phyloP scores from a whole-genome alignment of 2,888 invertebrate genomes.

The Temnothorax unifasciatus region DNA sequence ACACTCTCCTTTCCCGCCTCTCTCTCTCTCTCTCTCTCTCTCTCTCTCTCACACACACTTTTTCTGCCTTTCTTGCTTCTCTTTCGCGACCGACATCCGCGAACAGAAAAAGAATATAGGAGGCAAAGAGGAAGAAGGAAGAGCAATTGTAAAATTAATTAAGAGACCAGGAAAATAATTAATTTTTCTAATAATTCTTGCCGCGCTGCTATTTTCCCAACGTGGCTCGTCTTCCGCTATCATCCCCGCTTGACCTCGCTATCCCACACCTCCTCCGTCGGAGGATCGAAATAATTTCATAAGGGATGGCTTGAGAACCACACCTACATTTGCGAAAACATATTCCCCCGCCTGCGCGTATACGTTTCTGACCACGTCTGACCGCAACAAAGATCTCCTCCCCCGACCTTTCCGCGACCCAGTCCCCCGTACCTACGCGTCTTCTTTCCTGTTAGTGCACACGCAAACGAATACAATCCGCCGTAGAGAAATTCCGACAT shows the following conservation, averaged over 20 bases:
- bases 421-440: conserved; percentile 38
- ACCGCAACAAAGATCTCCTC: conserved; percentile 84
- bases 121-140: conserved; percentile 57
- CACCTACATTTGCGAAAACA: conserved; percentile 84
- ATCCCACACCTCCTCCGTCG: conserved; percentile 46
- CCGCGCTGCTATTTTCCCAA: conserved; percentile 80
- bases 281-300: conserved; percentile 85
- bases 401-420: conserved; percentile 59
- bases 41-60: conserved; percentile 2
- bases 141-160: conserved; percentile 86
- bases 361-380: conserved; percentile 81
- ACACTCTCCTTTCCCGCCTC: neutral
- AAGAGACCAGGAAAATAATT: conserved; percentile 86
- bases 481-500: conserved; percentile 74
- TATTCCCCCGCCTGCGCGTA: conserved; percentile 76
- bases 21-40: conserved; percentile 34
- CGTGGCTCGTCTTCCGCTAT: conserved; percentile 61
- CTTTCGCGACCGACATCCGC: conserved; percentile 26
- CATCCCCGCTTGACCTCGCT: conserved; percentile 62
- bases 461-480: conserved; percentile 66
- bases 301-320: conserved; percentile 84
- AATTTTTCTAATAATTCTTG: conserved; percentile 86
- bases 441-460: conserved; percentile 56
- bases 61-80: conserved; percentile 13
- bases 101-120: conserved; percentile 31